phyloP scores from a whole-genome alignment of 2,888 invertebrate species.

The Caenorhabditis doughertyi region DNA sequence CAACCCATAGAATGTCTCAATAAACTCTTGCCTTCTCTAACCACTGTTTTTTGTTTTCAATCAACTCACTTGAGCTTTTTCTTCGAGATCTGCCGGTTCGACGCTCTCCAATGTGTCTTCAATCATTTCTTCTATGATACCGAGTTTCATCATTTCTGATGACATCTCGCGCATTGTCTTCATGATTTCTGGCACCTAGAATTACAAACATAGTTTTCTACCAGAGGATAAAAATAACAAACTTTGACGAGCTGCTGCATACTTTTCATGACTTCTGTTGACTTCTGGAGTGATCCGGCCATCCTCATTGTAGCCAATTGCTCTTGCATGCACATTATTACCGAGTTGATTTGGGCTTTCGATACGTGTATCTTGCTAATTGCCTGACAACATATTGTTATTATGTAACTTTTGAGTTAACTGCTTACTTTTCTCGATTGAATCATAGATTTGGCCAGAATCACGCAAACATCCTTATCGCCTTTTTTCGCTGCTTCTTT shows the following conservation, averaged over 20 bases:
- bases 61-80: conserved; percentile 93
- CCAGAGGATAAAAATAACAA: background rate
- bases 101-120: conserved; percentile 96
- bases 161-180: conserved; percentile 97
- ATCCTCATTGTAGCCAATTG: conserved; percentile 92
- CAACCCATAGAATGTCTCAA: conserved; percentile 44
- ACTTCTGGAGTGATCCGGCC: conserved; percentile 88
- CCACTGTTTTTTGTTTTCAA: background rate
- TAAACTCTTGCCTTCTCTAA: background rate
- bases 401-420: too few relatives aligned
- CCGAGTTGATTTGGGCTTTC: conserved; percentile 97
- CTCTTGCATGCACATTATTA: conserved; percentile 97
- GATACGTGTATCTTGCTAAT: conserved; percentile 94
- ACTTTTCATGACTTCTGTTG: conserved; percentile 98
- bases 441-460: conserved; percentile 81
- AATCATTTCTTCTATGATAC: conserved; percentile 97
- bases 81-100: conserved; percentile 93
- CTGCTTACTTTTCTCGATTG: conserved; percentile 84
- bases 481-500: conserved; percentile 97
- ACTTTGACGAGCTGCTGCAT: conserved; percentile 90
- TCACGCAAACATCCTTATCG: conserved; percentile 93
- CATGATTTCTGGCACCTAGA: conserved; percentile 94
- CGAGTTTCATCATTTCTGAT: conserved; percentile 98
- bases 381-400: too few relatives aligned
- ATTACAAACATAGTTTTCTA: background rate